Evolutionary conservation across 1,140 invertebrate genomes (phyloP).

Genomic region (Drosophila hydei): DNA sequence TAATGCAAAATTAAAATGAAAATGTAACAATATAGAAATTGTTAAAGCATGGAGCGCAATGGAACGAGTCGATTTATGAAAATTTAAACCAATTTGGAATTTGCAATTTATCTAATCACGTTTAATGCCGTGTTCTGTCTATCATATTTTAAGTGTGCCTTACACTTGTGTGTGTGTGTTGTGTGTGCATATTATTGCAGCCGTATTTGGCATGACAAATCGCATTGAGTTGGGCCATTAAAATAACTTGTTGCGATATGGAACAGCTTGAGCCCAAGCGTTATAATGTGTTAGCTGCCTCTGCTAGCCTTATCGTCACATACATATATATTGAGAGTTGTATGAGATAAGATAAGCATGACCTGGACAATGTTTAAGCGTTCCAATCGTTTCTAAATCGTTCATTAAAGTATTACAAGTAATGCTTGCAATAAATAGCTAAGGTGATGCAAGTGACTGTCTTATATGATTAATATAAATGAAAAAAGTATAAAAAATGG

Average conservation of each 20-base stretch:
- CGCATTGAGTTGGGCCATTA: conserved; percentile 19
- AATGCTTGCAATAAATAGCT: not conserved
- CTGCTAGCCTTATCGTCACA: conserved; percentile 29
- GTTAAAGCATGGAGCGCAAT: no score
- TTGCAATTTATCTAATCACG: conserved; percentile 7
- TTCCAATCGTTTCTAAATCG: conserved; percentile 1
- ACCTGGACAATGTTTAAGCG: conserved; percentile 18
- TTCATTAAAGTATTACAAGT: not conserved
- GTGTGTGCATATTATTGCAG: conserved; percentile 23
- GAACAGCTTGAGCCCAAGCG: conserved; percentile 13
- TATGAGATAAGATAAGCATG: conserved; percentile 16
- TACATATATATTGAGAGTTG: conserved; percentile 16
- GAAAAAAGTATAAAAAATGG: not conserved
- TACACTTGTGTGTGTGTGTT: not conserved
- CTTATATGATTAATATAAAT: not conserved
- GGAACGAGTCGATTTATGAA: not conserved
- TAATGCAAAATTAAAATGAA: not conserved
- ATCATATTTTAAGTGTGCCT: no score
- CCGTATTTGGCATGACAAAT: conserved; percentile 36
- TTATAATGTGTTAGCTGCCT: conserved; percentile 14
- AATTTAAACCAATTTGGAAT: not conserved
- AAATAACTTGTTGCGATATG: conserved; percentile 32
- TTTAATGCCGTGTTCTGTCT: conserved; percentile 1
- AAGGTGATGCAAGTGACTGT: no score
- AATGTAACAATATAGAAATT: not conserved